Evolutionary conservation across 1,140 invertebrate species (phyloP), one percentile per base, ranked within the genome.

Genomic region (Drosophila eugracilis): DNA sequence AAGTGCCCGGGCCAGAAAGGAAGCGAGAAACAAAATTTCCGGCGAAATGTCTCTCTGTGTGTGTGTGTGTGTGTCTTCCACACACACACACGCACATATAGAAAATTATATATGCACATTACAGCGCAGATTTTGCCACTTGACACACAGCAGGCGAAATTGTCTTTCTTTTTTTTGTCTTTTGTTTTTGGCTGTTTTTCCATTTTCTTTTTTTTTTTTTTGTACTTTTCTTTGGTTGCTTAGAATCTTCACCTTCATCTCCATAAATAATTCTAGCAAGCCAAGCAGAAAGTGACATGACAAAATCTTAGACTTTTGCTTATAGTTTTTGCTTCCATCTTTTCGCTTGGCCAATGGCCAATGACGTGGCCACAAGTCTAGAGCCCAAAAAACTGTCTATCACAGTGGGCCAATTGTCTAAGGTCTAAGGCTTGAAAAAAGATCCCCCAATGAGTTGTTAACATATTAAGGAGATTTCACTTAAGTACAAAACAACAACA

Each of bases 61-160:
- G n/a, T n/a, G n/a, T n/a, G n/a, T n/a, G n/a, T n/a, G n/a, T n/a
- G n/a, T n/a, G n/a, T n/a, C n/a, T n/a, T n/a, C n/a, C n/a, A n/a
- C 36, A 24, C 14, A 55, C 26, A 67, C 37, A 44, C 10, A 70
- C 47, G 58, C 37, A 37, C 70, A 58, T 59, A 80, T 67, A 63
- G 76, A 66, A 84, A 76, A 84, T 85, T 84, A 73, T 84, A 72
- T 85, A 84, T 86, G 81, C 80, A 80, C 80, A 80, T 84, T 84
- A 84, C 81, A 76, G 66, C 80, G 80, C 80, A 86, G 80, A 86
- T 84, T 84, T 53, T 85, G 60, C 60, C 80, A 84, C 65, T 84
- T 75, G 63, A 83, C 62, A 77, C 66, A 71, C 69, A 73, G 37
- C 39, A 60, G 71, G 52, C 42, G 52, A 37, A 48, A 57, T 48